A percentile compares a stretch with the other conserved stretches of the same genome.
phyloP scores from a whole-genome alignment of 2,113 vertebrate species.

The Zosterops borbonicus region DNA sequence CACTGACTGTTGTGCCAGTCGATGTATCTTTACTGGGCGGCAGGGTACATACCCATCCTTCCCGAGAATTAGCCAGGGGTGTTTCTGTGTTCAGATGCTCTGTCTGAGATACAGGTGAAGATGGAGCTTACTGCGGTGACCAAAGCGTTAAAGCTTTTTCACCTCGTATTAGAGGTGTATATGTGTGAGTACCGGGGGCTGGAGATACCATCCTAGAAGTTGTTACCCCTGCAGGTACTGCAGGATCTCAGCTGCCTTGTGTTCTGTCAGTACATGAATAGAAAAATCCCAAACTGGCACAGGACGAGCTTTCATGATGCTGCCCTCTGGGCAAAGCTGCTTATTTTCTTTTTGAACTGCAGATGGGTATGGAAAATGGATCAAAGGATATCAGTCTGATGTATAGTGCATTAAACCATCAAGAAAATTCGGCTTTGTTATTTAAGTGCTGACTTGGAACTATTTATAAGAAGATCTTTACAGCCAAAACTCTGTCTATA shows the following conservation, averaged over 20 bases:
- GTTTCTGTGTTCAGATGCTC: background rate
- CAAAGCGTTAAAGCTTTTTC: background rate
- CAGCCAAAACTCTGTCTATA: background rate
- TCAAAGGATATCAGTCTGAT: background rate
- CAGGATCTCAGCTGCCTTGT: background rate
- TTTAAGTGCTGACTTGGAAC: background rate
- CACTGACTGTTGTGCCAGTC: background rate
- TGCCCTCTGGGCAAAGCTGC: background rate
- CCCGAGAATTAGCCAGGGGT: background rate
- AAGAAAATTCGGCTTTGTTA: background rate
- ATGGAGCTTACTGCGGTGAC: background rate
- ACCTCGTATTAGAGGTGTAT: accelerated
- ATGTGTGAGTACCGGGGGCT: accelerated
- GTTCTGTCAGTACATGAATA: background rate
- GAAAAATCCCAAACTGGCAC: background rate
- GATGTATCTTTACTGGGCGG: accelerated
- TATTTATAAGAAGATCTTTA: background rate
- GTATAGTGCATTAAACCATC: background rate
- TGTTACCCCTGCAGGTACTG: background rate
- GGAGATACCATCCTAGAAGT: background rate
- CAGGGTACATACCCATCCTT: background rate
- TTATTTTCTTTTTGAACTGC: background rate
- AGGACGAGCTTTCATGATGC: background rate
- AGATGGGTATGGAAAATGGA: background rate
- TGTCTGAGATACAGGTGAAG: background rate